Evolutionary conservation across 92 coral and sea anemone species (phyloP).

Genomic region (Parazoanthus atlanticus): DNA sequence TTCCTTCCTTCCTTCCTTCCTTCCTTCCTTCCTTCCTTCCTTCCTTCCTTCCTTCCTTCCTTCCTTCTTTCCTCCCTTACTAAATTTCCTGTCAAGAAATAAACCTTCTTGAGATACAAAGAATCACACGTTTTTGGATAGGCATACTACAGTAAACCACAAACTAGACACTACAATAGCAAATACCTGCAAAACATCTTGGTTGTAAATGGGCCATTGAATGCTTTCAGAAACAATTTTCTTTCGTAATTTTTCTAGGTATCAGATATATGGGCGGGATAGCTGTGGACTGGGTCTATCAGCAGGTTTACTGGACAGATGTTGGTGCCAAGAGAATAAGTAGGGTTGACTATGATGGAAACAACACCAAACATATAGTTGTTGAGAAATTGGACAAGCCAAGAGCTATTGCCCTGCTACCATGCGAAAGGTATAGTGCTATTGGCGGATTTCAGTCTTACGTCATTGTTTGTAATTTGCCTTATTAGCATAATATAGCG

Average conservation of each 20-base stretch:
- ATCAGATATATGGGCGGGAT: slow-evolving; percentile 63
- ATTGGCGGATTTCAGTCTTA: neutral
- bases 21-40: no score
- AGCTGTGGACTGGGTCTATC: slow-evolving; percentile 85
- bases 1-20: no score
- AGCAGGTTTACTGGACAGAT: slow-evolving; percentile 78
- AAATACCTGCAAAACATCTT: neutral
- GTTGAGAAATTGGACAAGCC: slow-evolving; percentile 51
- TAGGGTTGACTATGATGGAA: slow-evolving; percentile 65
- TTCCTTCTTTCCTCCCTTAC: no score
- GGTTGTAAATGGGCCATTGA: neutral
- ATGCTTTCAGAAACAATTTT: neutral
- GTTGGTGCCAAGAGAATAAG: slow-evolving; percentile 49
- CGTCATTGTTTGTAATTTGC: neutral
- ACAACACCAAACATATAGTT: slow-evolving; percentile 46
- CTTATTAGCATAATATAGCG: no score
- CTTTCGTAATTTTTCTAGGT: slow-evolving; percentile 42
- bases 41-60: no score
- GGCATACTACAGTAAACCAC: no score
- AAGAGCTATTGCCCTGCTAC: slow-evolving; percentile 67
- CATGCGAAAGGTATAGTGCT: slow-evolving; percentile 80
- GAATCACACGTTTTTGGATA: no score
- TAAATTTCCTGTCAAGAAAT: no score
- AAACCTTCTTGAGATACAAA: no score
- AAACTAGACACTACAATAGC: no score